Percentiles rank a stretch among this genome's conserved stretches.
phyloP scores from a whole-genome alignment of 2,797 vertebrate genomes.

The Sylvia borin region DNA sequence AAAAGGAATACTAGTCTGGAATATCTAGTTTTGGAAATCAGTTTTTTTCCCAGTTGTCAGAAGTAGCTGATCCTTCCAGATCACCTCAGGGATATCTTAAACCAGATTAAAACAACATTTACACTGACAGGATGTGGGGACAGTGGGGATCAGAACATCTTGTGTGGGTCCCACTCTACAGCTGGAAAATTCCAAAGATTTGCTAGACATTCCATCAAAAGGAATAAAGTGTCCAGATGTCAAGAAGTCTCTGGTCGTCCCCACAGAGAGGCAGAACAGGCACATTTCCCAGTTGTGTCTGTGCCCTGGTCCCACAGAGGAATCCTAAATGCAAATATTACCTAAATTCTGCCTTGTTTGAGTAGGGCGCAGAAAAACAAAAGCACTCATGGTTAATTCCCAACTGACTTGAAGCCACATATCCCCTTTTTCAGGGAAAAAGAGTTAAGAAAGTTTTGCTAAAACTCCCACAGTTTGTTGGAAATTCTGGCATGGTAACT shows the following conservation, averaged over 20 bases:
- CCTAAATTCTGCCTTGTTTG: neutral
- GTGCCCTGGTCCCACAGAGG: neutral
- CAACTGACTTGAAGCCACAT: neutral
- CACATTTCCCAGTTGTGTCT: neutral
- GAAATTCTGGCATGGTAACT: conserved; percentile 25
- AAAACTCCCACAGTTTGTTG: neutral
- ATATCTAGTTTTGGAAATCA: neutral
- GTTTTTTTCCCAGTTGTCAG: neutral
- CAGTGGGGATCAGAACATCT: neutral
- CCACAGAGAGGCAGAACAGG: neutral
- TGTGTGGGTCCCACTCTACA: neutral
- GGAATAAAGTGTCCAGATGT: neutral
- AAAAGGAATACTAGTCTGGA: neutral
- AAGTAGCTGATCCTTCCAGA: neutral
- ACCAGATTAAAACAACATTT: neutral
- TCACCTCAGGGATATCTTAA: neutral
- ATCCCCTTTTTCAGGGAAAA: neutral
- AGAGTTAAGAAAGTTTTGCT: neutral
- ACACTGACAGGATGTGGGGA: neutral
- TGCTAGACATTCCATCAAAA: neutral
- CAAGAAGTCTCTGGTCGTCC: neutral
- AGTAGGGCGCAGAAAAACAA: neutral
- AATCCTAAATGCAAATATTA: neutral
- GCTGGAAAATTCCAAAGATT: neutral
- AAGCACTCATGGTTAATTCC: neutral